Evolutionary conservation across 2,797 vertebrate genomes (phyloP).

Genomic region (Sebastes matsubarae): DNA sequence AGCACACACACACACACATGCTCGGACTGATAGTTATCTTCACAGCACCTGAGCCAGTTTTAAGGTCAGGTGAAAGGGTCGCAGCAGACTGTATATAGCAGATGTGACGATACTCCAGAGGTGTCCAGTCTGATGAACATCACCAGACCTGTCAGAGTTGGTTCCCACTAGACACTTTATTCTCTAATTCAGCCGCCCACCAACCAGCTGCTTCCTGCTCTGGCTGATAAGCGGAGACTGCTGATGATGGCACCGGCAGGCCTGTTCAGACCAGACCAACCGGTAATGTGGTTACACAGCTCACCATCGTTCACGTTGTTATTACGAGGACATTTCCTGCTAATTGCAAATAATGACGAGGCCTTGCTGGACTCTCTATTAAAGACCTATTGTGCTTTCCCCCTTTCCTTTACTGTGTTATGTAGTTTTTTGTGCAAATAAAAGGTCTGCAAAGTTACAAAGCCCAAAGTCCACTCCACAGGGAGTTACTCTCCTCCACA

Average conservation of each 20-base stretch:
- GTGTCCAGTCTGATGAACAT: constrained; percentile 40
- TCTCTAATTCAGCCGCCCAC: constrained; percentile 45
- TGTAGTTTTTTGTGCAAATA: no score
- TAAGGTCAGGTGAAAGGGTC: constrained; percentile 28
- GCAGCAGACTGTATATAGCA: constrained; percentile 13
- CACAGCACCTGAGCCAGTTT: constrained; percentile 49
- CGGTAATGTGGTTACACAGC: constrained; percentile 29
- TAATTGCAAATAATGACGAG: not conserved
- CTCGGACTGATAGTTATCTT: constrained; percentile 6
- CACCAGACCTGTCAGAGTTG: constrained; percentile 32
- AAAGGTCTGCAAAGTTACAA: accelerated
- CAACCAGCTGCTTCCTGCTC: constrained; percentile 65
- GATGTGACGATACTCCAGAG: constrained; percentile 24
- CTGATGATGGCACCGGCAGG: constrained; percentile 17
- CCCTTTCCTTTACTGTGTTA: not conserved
- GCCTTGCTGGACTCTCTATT: not conserved
- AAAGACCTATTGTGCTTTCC: no score
- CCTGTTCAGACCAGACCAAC: constrained; percentile 14
- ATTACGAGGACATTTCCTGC: constrained; percentile 24
- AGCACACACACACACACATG: not conserved
- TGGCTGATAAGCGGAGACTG: constrained; percentile 37
- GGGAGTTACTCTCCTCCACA: no score
- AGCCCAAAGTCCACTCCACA: no score
- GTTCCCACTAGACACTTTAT: constrained; percentile 15
- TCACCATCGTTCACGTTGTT: not conserved